These are phyloP conservation scores for Mythimna loreyi DNA, from an alignment of 2,888 invertebrate species.

Conservation along the genomic window DNA sequence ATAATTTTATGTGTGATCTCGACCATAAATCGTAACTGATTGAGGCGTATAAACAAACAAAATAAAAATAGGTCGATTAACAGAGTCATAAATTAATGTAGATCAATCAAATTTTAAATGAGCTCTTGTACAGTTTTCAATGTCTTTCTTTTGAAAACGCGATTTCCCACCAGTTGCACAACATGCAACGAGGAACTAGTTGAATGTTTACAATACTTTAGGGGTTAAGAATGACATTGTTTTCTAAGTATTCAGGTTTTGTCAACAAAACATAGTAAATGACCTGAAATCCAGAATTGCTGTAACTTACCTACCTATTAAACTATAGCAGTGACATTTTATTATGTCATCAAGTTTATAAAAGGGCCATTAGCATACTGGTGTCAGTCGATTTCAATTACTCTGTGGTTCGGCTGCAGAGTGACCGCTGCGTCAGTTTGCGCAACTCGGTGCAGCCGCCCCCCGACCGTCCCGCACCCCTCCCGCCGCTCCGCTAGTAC, in stretches of 20 bases:
- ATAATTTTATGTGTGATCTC: conserved; percentile 47
- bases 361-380: conserved; percentile 45
- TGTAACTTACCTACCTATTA: neutral
- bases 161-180: conserved; percentile 35
- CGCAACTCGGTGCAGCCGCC: conserved; percentile 89
- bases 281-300: neutral
- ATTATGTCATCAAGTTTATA: conserved; percentile 37
- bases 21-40: conserved; percentile 49
- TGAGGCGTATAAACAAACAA: conserved; percentile 51
- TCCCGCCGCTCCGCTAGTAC: conserved; percentile 75
- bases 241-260: conserved; percentile 7
- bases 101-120: conserved; percentile 41
- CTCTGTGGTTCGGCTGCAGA: conserved; percentile 76
- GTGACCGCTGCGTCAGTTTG: conserved; percentile 85
- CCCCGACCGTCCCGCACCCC: conserved; percentile 75
- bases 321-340: conserved; percentile 21
- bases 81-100: conserved; percentile 41
- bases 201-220: conserved; percentile 12
- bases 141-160: conserved; percentile 16
- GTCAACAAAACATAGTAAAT: neutral
- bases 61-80: conserved; percentile 45
- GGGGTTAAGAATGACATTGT: conserved; percentile 13
- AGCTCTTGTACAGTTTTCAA: conserved; percentile 15
- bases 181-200: conserved; percentile 22
- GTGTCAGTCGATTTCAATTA: conserved; percentile 65